Evolutionary conservation across 2,888 invertebrate species (phyloP).

Genomic region (Hedya salicella): DNA sequence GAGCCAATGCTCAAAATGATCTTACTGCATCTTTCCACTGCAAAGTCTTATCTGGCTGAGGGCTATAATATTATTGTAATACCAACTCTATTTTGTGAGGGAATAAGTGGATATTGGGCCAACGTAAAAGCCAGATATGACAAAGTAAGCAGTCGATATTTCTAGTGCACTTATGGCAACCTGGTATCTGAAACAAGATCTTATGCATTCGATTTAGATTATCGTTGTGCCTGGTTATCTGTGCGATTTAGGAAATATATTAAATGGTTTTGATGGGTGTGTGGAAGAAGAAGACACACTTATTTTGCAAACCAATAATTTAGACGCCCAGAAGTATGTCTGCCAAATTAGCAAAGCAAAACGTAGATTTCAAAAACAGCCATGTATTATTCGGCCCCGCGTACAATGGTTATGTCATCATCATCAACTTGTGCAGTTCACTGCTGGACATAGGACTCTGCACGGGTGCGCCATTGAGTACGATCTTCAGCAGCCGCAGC

Average conservation of each 20-base stretch:
- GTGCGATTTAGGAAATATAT: background rate
- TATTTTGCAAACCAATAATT: no score
- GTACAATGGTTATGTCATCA: no score
- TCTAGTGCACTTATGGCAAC: constrained; percentile 21
- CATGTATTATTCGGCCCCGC: no score
- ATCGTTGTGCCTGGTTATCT: background rate
- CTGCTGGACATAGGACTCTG: no score
- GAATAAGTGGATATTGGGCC: background rate
- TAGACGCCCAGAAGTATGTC: no score
- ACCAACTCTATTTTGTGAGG: background rate
- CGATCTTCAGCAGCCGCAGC: no score
- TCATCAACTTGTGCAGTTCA: no score
- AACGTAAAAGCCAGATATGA: background rate
- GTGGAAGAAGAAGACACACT: no score
- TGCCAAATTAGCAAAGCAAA: no score
- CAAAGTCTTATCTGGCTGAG: background rate
- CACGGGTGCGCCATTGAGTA: no score
- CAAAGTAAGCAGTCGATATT: constrained; percentile 15
- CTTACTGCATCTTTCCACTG: constrained; percentile 1
- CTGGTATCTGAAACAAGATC: constrained; percentile 26
- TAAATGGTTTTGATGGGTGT: no score
- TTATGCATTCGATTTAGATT: constrained; percentile 22
- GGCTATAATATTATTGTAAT: background rate
- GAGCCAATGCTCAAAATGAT: constrained; percentile 27
- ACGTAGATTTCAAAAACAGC: no score